A percentile compares a stretch with the other conserved stretches of the same genome.
Evolutionary conservation across 2,797 vertebrate species (phyloP).

Genomic region (Pogoniulus pusillus): DNA sequence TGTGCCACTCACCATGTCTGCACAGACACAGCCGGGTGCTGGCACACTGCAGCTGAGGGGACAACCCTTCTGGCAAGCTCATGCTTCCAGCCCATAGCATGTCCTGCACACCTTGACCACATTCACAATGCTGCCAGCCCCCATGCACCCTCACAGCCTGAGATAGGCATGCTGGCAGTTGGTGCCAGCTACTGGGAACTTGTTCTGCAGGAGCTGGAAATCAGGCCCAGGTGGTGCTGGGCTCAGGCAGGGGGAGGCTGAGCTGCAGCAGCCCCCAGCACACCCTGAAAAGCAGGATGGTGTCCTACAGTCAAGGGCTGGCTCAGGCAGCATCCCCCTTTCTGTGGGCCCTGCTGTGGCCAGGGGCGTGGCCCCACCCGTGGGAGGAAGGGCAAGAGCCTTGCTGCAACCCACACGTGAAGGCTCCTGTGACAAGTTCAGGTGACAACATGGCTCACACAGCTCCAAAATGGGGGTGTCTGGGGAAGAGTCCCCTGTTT

Average conservation of each 20-base stretch:
- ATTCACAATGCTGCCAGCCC: rapidly evolving
- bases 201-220: slow-evolving; percentile 2
- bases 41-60: rapidly evolving
- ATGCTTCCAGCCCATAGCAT: not conserved
- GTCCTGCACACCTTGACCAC: not conserved
- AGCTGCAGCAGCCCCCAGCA: not conserved
- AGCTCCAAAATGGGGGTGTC: rapidly evolving
- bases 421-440: not conserved
- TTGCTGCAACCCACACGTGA: not conserved
- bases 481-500: not conserved
- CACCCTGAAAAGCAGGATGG: not conserved
- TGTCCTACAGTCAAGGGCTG: not conserved
- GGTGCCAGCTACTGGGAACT: not conserved
- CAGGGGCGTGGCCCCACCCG: not conserved
- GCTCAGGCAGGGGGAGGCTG: not conserved
- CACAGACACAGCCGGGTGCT: not conserved
- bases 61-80: not conserved
- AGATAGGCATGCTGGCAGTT: rapidly evolving
- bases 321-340: not conserved
- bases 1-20: rapidly evolving
- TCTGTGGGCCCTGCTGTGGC: not conserved
- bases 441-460: not conserved
- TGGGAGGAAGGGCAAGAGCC: not conserved
- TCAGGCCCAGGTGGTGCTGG: not conserved
- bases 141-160: rapidly evolving